A percentile compares a stretch with the other conserved stretches of the same genome.
Evolutionary conservation across 1,140 invertebrate species (phyloP).

Genomic region (Drosophila bipectinata): DNA sequence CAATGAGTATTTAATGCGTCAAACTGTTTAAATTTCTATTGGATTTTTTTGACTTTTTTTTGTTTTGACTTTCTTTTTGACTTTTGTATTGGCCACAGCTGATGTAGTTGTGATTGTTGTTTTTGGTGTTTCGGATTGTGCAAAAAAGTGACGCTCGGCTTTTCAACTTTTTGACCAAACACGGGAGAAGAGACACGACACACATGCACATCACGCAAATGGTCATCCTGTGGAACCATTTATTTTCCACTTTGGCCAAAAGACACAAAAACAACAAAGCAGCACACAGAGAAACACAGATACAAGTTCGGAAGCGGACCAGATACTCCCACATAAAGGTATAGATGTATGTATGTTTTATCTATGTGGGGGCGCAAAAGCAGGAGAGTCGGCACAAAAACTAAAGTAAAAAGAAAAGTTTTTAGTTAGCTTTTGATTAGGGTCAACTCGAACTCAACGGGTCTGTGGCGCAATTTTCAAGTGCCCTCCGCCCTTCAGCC

Average conservation of each 20-base stretch:
- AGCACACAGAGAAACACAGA: slow-evolving; percentile 25
- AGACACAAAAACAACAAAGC: slow-evolving; percentile 60
- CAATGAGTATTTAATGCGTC: slow-evolving; percentile 81
- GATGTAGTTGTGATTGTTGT: slow-evolving; percentile 43
- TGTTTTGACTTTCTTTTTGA: slow-evolving; percentile 69
- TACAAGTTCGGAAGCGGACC: slow-evolving; percentile 4
- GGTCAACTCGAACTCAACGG: slow-evolving; percentile 77
- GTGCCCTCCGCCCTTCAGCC: slow-evolving; percentile 25
- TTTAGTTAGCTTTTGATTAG: slow-evolving; percentile 83
- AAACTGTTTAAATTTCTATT: slow-evolving; percentile 83
- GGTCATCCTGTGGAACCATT: slow-evolving; percentile 81
- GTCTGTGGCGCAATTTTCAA: slow-evolving; percentile 72
- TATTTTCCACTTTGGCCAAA: slow-evolving; percentile 80
- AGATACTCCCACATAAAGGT: slow-evolving; percentile 11
- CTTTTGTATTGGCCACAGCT: slow-evolving; percentile 76
- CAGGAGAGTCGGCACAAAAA: slow-evolving; percentile 44
- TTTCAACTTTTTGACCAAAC: slow-evolving; percentile 73
- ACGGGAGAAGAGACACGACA: slow-evolving; percentile 31
- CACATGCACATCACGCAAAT: slow-evolving; percentile 66
- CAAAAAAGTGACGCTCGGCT: slow-evolving; percentile 73
- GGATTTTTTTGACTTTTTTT: slow-evolving; percentile 46
- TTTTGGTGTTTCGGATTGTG: slow-evolving; percentile 50
- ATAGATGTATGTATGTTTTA: slow-evolving; percentile 2
- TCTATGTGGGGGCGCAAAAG: slow-evolving; percentile 8
- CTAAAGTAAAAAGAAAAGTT: slow-evolving; percentile 74